These are phyloP conservation scores for Latrodectus elegans DNA, from an alignment of 2,888 invertebrate species.

Conservation along the genomic window DNA sequence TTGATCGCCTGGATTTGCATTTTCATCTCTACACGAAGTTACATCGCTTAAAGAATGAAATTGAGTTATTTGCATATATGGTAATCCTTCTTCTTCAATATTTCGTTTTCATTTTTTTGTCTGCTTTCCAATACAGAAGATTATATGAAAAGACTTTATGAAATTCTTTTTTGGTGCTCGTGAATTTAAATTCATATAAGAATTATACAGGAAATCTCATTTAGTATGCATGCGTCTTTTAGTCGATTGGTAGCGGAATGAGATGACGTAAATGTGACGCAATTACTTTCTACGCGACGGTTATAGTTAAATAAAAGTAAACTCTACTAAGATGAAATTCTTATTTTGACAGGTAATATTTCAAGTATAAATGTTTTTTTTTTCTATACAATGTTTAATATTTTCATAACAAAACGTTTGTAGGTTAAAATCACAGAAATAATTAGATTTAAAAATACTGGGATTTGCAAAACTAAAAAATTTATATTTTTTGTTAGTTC, in stretches of 20 bases:
- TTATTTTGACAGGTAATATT: too few species aligned
- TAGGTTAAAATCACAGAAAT: too few species aligned
- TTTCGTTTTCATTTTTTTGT: background rate
- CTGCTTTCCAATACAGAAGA: background rate
- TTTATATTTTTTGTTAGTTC: too few species aligned
- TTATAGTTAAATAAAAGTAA: too few species aligned
- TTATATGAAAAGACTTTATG: too few species aligned
- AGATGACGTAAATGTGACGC: conserved; percentile 11
- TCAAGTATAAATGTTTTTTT: too few species aligned
- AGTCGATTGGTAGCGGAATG: conserved; percentile 4
- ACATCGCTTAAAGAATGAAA: conserved; percentile 21
- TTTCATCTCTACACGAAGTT: conserved; percentile 16
- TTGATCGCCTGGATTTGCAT: conserved; percentile 29
- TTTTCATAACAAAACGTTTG: too few species aligned
- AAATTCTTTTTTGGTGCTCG: background rate
- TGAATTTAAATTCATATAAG: conserved; percentile 52
- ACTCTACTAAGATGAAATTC: too few species aligned
- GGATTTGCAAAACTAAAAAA: too few species aligned
- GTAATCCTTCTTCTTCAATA: conserved; percentile 5
- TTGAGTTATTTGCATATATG: conserved; percentile 26
- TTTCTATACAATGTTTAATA: too few species aligned
- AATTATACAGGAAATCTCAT: conserved; percentile 27
- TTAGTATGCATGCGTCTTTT: conserved; percentile 2
- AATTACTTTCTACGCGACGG: background rate
- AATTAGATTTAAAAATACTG: too few species aligned